phyloP scores from a whole-genome alignment of 1,140 invertebrate species.

The Steinernema khuongi region DNA sequence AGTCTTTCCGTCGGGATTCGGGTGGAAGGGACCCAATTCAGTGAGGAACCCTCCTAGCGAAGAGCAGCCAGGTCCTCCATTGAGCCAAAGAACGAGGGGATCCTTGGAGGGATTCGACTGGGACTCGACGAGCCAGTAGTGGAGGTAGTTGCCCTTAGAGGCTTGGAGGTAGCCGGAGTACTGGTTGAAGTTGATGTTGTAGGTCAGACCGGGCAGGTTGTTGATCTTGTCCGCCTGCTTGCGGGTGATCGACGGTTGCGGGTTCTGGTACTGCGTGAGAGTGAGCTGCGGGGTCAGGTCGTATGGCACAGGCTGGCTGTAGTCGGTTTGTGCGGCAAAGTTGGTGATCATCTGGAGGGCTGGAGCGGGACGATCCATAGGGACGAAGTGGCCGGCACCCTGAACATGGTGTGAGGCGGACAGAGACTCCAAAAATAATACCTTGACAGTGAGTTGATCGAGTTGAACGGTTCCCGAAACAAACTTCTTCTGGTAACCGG shows the following conservation, averaged over 20 bases:
- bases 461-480: neutral
- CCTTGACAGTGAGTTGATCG: conserved; percentile 40
- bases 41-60: conserved; percentile 62
- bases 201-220: conserved; percentile 48
- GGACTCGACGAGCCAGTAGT: conserved; percentile 49
- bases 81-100: conserved; percentile 64
- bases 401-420: conserved; percentile 21
- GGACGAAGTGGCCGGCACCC: conserved; percentile 65
- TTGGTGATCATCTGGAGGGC: conserved; percentile 59
- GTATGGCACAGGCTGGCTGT: conserved; percentile 12
- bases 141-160: conserved; percentile 43
- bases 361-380: conserved; percentile 61
- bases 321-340: conserved; percentile 35
- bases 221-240: conserved; percentile 34
- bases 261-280: conserved; percentile 18
- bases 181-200: conserved; percentile 43
- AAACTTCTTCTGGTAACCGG: conserved; percentile 26
- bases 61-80: conserved; percentile 65
- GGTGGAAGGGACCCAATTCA: conserved; percentile 64
- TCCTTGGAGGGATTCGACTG: conserved; percentile 28
- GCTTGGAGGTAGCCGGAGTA: conserved; percentile 51
- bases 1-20: conserved; percentile 59
- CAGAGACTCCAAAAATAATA: neutral
- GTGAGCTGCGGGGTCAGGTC: conserved; percentile 23
- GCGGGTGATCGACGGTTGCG: conserved; percentile 18